Conservation (phyloP, 2,888 invertebrate genomes). For the Alcis repandata region DNA sequence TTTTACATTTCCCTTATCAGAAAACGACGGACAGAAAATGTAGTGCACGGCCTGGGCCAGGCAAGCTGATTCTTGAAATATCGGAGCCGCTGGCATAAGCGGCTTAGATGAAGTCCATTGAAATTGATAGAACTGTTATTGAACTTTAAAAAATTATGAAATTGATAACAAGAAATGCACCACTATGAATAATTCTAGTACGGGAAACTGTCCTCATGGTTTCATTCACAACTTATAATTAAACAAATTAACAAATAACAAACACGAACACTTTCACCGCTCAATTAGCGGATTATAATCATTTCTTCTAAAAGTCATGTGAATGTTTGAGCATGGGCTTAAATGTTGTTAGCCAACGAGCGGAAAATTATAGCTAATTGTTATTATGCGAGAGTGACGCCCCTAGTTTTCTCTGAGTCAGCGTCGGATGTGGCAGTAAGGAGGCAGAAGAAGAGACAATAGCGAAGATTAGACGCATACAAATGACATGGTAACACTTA, state of each 20-base stretch:
- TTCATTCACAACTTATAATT: conserved; percentile 9
- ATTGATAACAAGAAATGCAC: not conserved
- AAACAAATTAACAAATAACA: conserved; percentile 5
- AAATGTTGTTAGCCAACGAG: conserved; percentile 71
- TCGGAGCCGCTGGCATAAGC: too few relatives aligned
- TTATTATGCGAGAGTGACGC: conserved; percentile 63
- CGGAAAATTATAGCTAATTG: conserved; percentile 71
- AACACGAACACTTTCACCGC: conserved; percentile 31
- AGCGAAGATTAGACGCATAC: too few relatives aligned
- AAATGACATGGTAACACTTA: too few relatives aligned
- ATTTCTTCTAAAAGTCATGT: conserved; percentile 41
- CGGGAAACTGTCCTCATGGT: not conserved
- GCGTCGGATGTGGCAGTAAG: conserved; percentile 52
- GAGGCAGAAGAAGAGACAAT: not conserved
- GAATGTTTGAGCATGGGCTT: conserved; percentile 50
- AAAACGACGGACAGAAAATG: too few relatives aligned
- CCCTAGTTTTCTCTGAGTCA: conserved; percentile 80
- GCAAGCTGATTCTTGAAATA: too few relatives aligned
- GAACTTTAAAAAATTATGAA: too few relatives aligned
- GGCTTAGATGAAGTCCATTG: too few relatives aligned
- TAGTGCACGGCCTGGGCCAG: too few relatives aligned
- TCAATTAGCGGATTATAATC: conserved; percentile 26
- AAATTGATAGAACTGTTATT: too few relatives aligned
- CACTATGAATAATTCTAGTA: not conserved
- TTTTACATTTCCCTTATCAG: too few relatives aligned